Evolutionary conservation across 2,797 vertebrate species (phyloP), one percentile per base, ranked within the genome.

Genomic region (Chaetophractus vellerosus): DNA sequence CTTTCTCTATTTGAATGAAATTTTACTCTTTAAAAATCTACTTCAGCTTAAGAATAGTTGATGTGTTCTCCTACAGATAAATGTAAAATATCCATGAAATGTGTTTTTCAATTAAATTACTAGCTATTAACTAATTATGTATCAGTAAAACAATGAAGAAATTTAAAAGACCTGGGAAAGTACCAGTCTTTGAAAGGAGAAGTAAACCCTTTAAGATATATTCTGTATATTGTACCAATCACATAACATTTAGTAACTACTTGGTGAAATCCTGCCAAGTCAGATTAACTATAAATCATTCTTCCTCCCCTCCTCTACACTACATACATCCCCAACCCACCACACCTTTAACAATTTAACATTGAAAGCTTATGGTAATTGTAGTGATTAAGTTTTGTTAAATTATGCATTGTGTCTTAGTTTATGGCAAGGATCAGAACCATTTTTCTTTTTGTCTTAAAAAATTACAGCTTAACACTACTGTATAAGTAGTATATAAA

Each of bases 1-100:
- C n/a, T 79, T 96, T 63, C 76, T 87, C 45, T 96, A 45, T 79
- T 69, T 55, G 90, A 74, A 41, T 93, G 7, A 75, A 94, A 89
- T 38, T 95, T 24, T 38, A 0, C 11, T 88, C 57, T 85, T 91
- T 55, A 83, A 61, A 95, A 94, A 1, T 21, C 9, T 76, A 41
- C 6, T 87, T 63, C 33, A 33, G 75, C 66, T 86, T 94, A 38
- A 8, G 0, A 88, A 64, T 2, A 71, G 0, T 26, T 85, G 72
- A 45, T 9, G 80, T 93, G 94, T 95, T 82, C 41, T 78, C 28
- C 24, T 92, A 8, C 1, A 19, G 41, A 31, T 63, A 16, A 63
- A 82, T 59, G 28, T 80, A 76, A 95, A 69, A 36, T 57, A 61
- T 63, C 91, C 68, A 24, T 45, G 33, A 82, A 95, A 72, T 74